A percentile compares a stretch with the other conserved stretches of the same genome.
Evolutionary conservation across 2,888 invertebrate species (phyloP).

Genomic region (Lasioglossum marginatum): DNA sequence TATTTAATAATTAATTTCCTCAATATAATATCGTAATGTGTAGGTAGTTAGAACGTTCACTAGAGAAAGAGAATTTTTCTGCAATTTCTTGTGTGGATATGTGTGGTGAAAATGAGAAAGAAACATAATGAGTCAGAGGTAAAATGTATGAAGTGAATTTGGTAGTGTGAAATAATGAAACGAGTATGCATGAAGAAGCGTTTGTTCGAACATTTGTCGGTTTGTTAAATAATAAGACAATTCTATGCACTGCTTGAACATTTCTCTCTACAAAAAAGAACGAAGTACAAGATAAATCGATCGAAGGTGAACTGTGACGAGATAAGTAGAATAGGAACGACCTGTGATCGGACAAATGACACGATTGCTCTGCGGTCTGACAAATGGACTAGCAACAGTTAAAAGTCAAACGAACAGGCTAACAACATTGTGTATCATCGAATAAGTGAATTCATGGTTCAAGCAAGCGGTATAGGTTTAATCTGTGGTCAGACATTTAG

Average conservation of each 20-base stretch:
- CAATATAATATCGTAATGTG: no score
- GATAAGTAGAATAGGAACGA: neutral
- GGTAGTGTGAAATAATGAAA: no score
- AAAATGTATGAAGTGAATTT: no score
- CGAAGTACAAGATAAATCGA: neutral
- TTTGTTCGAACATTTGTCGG: no score
- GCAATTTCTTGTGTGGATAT: neutral
- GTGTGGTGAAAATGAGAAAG: no score
- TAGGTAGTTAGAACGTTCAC: neutral
- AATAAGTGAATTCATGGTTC: neutral
- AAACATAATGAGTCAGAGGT: no score
- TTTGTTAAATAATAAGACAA: no score
- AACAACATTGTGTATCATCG: neutral
- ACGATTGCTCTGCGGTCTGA: neutral
- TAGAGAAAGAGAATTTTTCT: neutral
- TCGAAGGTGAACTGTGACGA: neutral
- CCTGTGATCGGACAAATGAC: neutral
- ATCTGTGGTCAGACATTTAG: neutral
- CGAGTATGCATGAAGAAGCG: no score
- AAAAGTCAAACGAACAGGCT: neutral
- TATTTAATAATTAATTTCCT: neutral
- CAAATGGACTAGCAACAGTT: neutral
- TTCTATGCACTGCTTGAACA: neutral
- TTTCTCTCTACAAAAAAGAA: neutral
- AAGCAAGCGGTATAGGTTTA: neutral